phyloP scores from a whole-genome alignment of 2,113 vertebrate species.

The Amblyornis subalaris region DNA sequence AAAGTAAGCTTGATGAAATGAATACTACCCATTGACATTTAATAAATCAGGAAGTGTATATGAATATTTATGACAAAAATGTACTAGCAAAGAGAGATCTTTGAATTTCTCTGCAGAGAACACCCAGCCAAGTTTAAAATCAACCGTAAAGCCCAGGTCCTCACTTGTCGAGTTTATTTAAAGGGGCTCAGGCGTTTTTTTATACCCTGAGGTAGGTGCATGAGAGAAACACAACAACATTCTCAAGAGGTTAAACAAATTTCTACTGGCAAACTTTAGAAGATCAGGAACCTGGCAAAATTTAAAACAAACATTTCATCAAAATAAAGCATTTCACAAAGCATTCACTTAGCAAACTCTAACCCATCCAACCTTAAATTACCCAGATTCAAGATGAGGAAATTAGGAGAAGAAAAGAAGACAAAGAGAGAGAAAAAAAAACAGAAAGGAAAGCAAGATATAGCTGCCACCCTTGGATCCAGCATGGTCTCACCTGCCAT shows the following conservation, averaged over 20 bases:
- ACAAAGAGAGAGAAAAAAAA: fast-evolving
- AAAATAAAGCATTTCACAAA: not conserved
- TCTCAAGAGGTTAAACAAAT: not conserved
- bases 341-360: not conserved
- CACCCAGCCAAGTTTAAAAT: not conserved
- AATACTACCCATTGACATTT: not conserved
- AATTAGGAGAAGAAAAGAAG: not conserved
- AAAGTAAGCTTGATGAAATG: not conserved
- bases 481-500: not conserved
- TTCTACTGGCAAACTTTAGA: fast-evolving
- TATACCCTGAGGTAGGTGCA: not conserved
- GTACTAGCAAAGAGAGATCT: not conserved
- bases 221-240: not conserved
- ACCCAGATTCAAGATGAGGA: not conserved
- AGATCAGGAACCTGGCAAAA: not conserved
- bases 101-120: not conserved
- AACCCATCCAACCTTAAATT: not conserved
- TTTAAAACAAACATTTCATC: not conserved
- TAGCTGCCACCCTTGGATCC: not conserved
- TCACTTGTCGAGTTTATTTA: fast-evolving
- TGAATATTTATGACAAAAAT: not conserved
- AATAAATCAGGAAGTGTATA: not conserved
- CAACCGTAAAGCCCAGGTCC: not conserved
- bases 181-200: not conserved
- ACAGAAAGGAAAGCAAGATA: not conserved